Evolutionary conservation across 2,113 vertebrate species (phyloP), one percentile per base, ranked within the genome.

Genomic region (Bubalus kerabau): DNA sequence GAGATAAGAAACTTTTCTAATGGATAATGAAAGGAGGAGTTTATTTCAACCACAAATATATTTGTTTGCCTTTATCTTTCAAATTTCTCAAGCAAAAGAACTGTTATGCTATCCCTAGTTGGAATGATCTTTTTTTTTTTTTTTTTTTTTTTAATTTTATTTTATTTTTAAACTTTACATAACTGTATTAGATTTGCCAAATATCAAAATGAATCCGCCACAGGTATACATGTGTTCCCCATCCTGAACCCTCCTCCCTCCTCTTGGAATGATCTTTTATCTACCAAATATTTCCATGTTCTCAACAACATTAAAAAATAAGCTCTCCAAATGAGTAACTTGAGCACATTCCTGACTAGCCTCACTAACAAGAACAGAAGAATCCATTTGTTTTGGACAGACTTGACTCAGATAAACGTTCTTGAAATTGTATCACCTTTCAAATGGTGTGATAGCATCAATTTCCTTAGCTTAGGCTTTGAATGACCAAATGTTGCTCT

Each of bases 321-420:
- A 67, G 12, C 57, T 95, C 21, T 90, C 60, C 89, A 96, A 91
- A 80, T 92, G 43, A 71, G 78, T 90, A 95, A 94, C 30, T 30
- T 48, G 85, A 98, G 59, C 15, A 96, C 96, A 93, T 97, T 96
- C 91, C 50, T 97, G 67, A 67, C 64, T 95, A 96, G 40, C 24
- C 56, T 91, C 92, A 83, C 30, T 94, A 67, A 78, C 36, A 50
- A 91, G 40, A 91, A 81, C 28, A 93, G 60, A 96, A 94, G 26
- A 89, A 96, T 93, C 80, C 40, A 52, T 93, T 96, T 97, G 76
- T 95, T 95, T 97, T 97, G 95, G 97, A 94, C 74, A 95, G 67
- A 67, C 46, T 93, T 86, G 26, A 97, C 36, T 93, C 67, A 67
- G 67, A 91, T 89, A 96, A 96, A 89, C 26, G 95, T 93, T 96